phyloP scores from a whole-genome alignment of 2,888 invertebrate species.

The Unio delphinus region DNA sequence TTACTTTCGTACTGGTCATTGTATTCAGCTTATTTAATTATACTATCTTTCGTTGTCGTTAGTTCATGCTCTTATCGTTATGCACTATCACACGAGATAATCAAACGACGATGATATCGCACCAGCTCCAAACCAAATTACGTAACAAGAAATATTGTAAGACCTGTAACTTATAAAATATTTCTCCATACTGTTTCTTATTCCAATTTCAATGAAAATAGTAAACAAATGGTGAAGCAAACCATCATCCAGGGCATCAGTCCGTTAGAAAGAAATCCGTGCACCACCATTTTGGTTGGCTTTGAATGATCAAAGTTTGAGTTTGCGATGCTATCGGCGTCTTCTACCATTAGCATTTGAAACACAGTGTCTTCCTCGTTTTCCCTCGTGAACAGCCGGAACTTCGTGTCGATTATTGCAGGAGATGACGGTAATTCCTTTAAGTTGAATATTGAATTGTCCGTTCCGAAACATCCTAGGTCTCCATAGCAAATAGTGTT shows the following conservation, averaged over 20 bases:
- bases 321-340: constrained; percentile 21
- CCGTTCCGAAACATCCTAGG: constrained; percentile 92
- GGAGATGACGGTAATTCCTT: constrained; percentile 72
- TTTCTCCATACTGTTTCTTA: too few species aligned
- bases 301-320: constrained; percentile 39
- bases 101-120: too few species aligned
- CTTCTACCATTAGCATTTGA: constrained; percentile 33
- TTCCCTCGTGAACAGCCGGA: constrained; percentile 42
- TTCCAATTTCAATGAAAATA: too few species aligned
- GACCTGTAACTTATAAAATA: too few species aligned
- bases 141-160: too few species aligned
- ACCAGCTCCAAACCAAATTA: too few species aligned
- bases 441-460: constrained; percentile 78
- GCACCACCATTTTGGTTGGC: constrained; percentile 48
- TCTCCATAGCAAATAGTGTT: constrained; percentile 94
- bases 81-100: too few species aligned
- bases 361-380: constrained; percentile 12
- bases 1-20: too few species aligned
- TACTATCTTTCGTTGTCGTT: too few species aligned
- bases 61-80: too few species aligned
- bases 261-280: constrained; percentile 54
- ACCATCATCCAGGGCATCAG: constrained; percentile 51
- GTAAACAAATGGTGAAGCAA: too few species aligned
- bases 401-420: constrained; percentile 35
- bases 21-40: too few species aligned